These are phyloP conservation scores for Callimorpha dominula DNA, from an alignment of 2,888 invertebrate genomes.

Conservation along the genomic window DNA sequence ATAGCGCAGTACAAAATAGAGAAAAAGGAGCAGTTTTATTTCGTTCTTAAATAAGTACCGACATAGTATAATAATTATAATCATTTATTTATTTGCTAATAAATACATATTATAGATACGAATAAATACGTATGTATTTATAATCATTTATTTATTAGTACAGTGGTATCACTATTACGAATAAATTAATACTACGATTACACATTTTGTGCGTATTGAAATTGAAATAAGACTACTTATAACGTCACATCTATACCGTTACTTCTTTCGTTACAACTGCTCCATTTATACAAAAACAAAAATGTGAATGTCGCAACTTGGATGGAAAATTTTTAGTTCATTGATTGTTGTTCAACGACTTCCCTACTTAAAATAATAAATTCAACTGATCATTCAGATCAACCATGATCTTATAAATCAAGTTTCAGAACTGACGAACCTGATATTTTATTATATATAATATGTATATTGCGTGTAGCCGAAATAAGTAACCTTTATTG, in stretches of 20 bases:
- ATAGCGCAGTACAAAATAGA: not conserved
- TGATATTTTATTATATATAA: not conserved
- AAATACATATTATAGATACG: too few relatives aligned
- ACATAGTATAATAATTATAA: too few relatives aligned
- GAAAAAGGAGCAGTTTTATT: not conserved
- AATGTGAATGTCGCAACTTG: not conserved
- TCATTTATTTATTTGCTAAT: too few relatives aligned
- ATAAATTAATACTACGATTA: too few relatives aligned
- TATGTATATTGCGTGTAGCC: not conserved
- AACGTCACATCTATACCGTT: not conserved
- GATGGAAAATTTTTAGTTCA: not conserved
- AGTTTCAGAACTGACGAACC: not conserved
- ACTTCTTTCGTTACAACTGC: not conserved
- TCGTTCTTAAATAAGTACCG: too few relatives aligned
- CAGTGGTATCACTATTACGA: too few relatives aligned
- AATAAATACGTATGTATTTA: too few relatives aligned
- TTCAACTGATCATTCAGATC: not conserved
- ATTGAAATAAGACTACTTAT: not conserved
- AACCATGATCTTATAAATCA: not conserved
- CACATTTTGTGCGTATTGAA: too few relatives aligned
- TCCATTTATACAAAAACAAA: slow-evolving; percentile 6
- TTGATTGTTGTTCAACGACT: slow-evolving; percentile 1
- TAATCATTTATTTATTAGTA: too few relatives aligned
- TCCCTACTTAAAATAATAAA: not conserved
- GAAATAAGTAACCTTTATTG: not conserved